These are phyloP conservation scores for Paralichthys olivaceus DNA, from an alignment of 2,113 vertebrate species.

Conservation along the genomic window DNA sequence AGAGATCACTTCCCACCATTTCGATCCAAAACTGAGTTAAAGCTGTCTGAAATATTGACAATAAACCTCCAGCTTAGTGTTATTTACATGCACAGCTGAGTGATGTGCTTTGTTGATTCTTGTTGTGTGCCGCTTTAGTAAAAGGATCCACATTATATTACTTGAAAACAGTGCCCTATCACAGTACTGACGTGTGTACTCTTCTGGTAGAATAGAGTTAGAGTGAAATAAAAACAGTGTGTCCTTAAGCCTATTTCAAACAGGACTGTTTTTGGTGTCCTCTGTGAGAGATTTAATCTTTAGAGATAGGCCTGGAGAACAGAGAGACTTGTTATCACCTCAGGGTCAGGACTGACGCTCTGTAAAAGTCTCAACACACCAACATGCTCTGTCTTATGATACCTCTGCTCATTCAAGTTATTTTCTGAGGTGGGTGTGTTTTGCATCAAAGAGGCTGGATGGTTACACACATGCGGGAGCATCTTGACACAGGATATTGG, in stretches of 20 bases:
- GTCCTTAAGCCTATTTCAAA: not conserved
- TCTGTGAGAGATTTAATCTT: conserved; percentile 30
- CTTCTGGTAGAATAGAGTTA: not conserved
- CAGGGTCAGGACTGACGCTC: conserved; percentile 41
- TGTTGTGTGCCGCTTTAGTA: not conserved
- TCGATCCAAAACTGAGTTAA: not conserved
- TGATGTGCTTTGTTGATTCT: not conserved
- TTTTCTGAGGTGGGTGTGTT: conserved; percentile 22
- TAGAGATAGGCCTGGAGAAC: conserved; percentile 22
- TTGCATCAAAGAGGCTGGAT: conserved; percentile 13
- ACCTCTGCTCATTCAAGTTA: conserved; percentile 11
- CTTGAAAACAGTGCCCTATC: not conserved
- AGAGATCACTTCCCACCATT: conserved; percentile 19
- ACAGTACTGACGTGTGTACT: not conserved
- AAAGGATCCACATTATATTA: not conserved
- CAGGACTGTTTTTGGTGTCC: conserved; percentile 7
- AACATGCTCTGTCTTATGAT: conserved; percentile 19
- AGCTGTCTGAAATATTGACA: not conserved
- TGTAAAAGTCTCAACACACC: not conserved
- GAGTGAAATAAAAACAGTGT: not conserved
- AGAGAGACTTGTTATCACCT: conserved; percentile 34
- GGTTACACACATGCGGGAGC: conserved; percentile 12
- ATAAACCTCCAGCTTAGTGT: not conserved
- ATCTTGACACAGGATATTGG: not conserved
- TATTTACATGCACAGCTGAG: conserved; percentile 17